phyloP scores from a whole-genome alignment of 2,888 invertebrate genomes.

The Phortica okadai region DNA sequence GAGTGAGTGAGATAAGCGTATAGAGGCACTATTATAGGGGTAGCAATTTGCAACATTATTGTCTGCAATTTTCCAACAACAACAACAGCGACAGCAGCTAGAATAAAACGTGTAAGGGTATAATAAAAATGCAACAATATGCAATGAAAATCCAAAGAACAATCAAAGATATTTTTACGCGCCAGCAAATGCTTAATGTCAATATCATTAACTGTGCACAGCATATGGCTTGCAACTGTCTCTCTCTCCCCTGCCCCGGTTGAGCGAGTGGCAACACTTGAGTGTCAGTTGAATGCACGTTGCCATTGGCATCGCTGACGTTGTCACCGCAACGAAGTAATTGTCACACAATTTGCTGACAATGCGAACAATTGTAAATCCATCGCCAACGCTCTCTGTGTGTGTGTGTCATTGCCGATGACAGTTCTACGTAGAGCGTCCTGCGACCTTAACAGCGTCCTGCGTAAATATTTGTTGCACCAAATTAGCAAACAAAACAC shows the following conservation, averaged over 20 bases:
- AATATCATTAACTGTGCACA: conserved; percentile 63
- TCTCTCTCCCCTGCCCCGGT: background rate
- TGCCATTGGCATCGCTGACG: background rate
- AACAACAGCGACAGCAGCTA: background rate
- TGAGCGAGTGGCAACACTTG: conserved; percentile 48
- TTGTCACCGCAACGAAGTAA: background rate
- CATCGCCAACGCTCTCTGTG: background rate
- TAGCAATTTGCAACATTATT: background rate
- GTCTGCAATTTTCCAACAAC: background rate
- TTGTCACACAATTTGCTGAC: conserved; percentile 28
- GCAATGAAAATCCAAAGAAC: background rate
- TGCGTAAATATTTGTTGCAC: conserved; percentile 60
- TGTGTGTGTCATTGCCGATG: background rate
- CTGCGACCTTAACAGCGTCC: conserved; percentile 45
- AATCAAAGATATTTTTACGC: background rate
- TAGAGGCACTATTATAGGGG: background rate
- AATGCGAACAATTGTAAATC: background rate
- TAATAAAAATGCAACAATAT: conserved; percentile 1
- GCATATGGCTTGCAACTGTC: conserved; percentile 51
- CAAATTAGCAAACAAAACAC: conserved; percentile 65
- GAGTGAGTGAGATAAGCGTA: background rate
- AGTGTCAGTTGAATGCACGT: conserved; percentile 31
- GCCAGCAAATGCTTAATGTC: conserved; percentile 55
- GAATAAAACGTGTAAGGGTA: background rate
- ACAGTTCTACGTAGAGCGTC: conserved; percentile 60